Evolutionary conservation across 1,140 invertebrate species (phyloP).

Genomic region (Hylaeus volcanicus): DNA sequence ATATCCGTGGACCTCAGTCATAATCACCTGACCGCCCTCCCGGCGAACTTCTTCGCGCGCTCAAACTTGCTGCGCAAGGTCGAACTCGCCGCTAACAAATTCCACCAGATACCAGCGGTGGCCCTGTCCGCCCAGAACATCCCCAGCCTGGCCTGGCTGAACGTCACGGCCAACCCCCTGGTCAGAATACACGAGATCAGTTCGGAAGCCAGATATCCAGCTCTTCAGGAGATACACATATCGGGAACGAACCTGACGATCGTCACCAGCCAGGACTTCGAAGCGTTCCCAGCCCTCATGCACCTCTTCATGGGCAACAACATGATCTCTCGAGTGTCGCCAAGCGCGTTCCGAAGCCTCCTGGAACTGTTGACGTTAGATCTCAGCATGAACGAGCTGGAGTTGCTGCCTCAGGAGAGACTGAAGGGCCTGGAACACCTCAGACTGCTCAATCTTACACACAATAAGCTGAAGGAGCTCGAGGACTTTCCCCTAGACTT

Average conservation of each 20-base stretch:
- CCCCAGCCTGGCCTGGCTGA: conserved; percentile 87
- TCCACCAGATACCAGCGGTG: conserved; percentile 90
- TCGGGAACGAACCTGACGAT: conserved; percentile 91
- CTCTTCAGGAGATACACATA: conserved; percentile 90
- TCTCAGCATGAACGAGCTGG: conserved; percentile 90
- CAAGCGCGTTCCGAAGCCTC: conserved; percentile 90
- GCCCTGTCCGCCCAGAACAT: conserved; percentile 88
- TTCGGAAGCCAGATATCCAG: conserved; percentile 84
- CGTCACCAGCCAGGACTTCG: conserved; percentile 92
- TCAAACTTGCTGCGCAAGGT: conserved; percentile 86
- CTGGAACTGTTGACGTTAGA: conserved; percentile 88
- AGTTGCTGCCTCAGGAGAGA: conserved; percentile 91
- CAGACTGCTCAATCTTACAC: conserved; percentile 89
- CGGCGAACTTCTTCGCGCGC: conserved; percentile 89
- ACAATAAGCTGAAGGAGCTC: conserved; percentile 89
- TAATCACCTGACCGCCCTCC: conserved; percentile 87
- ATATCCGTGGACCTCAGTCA: conserved; percentile 87
- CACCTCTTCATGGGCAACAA: conserved; percentile 88
- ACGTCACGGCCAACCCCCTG: conserved; percentile 91
- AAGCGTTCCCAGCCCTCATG: conserved; percentile 89
- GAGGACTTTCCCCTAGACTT: conserved; percentile 91
- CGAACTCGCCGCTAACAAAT: conserved; percentile 90
- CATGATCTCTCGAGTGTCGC: conserved; percentile 89
- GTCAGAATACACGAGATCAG: conserved; percentile 85
- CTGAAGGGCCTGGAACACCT: conserved; percentile 88